These are phyloP conservation scores for Craterocephalus amniculus DNA, from an alignment of 2,797 vertebrate species.

Conservation along the genomic window DNA sequence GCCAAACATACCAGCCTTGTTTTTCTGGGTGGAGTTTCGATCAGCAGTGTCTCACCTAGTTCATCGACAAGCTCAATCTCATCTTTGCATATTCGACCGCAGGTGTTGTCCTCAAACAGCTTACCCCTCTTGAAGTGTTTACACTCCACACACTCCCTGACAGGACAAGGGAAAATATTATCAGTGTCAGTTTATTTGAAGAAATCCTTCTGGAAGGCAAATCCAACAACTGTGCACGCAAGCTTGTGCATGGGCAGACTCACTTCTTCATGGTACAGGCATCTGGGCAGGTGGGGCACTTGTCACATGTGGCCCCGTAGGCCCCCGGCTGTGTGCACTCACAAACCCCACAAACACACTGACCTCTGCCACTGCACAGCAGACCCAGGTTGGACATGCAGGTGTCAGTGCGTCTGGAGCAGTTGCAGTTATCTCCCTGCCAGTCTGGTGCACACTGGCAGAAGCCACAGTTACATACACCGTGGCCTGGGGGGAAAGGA, in stretches of 20 bases:
- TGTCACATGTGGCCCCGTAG: constrained; percentile 94
- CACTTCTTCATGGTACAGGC: constrained; percentile 98
- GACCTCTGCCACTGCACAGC: constrained; percentile 92
- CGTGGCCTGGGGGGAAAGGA: constrained; percentile 84
- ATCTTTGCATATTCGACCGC: constrained; percentile 91
- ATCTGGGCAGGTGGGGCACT: constrained; percentile 96
- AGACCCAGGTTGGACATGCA: constrained; percentile 94
- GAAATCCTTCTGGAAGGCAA: neutral
- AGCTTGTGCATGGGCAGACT: constrained; percentile 51
- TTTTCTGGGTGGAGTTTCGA: neutral
- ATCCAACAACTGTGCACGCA: neutral
- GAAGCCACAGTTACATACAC: constrained; percentile 93
- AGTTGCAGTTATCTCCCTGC: constrained; percentile 97
- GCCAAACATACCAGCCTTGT: neutral
- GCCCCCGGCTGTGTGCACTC: constrained; percentile 95
- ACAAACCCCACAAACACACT: constrained; percentile 91
- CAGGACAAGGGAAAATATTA: constrained; percentile 4
- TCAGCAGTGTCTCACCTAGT: constrained; percentile 79
- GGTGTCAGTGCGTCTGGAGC: constrained; percentile 92
- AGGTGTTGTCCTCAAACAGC: constrained; percentile 86
- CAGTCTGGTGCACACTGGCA: constrained; percentile 93
- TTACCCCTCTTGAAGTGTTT: constrained; percentile 91
- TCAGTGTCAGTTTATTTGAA: neutral
- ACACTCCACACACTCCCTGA: constrained; percentile 95
- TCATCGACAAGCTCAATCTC: constrained; percentile 89